phyloP scores from a whole-genome alignment of 2,888 invertebrate genomes.

The Alsophila aescularia region DNA sequence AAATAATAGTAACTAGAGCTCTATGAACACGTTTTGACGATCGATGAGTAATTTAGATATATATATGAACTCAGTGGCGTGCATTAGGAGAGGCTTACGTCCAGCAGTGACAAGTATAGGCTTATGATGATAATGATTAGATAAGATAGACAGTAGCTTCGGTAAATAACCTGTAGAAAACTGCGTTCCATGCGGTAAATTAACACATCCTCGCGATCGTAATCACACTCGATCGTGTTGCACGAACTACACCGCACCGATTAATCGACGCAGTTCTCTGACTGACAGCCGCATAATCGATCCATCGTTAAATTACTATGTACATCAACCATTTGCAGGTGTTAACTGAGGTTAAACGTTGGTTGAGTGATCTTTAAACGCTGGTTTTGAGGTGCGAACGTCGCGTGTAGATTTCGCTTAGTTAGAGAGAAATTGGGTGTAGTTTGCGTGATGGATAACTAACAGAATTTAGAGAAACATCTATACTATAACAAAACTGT shows the following conservation, averaged over 20 bases:
- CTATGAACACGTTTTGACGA: too few relatives aligned
- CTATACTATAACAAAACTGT: too few relatives aligned
- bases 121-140: too few relatives aligned
- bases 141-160: too few relatives aligned
- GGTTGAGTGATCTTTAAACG: not conserved
- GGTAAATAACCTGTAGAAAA: too few relatives aligned
- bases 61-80: too few relatives aligned
- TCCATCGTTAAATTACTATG: slow-evolving; percentile 12
- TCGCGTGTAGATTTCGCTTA: not conserved
- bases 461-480: not conserved
- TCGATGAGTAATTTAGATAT: too few relatives aligned
- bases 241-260: slow-evolving; percentile 4
- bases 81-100: too few relatives aligned
- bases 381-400: not conserved
- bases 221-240: slow-evolving; percentile 2
- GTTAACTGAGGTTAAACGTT: slow-evolving; percentile 10
- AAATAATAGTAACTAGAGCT: too few relatives aligned
- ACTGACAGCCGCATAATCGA: slow-evolving; percentile 40
- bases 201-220: too few relatives aligned
- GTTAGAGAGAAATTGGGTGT: not conserved
- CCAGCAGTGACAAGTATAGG: too few relatives aligned
- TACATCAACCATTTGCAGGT: slow-evolving; percentile 3
- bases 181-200: too few relatives aligned
- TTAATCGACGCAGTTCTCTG: not conserved
- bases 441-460: not conserved